Percentiles rank a stretch among this genome's conserved stretches.
Evolutionary conservation across 2,113 vertebrate genomes (phyloP).

Genomic region (Oreochromis aureus): DNA sequence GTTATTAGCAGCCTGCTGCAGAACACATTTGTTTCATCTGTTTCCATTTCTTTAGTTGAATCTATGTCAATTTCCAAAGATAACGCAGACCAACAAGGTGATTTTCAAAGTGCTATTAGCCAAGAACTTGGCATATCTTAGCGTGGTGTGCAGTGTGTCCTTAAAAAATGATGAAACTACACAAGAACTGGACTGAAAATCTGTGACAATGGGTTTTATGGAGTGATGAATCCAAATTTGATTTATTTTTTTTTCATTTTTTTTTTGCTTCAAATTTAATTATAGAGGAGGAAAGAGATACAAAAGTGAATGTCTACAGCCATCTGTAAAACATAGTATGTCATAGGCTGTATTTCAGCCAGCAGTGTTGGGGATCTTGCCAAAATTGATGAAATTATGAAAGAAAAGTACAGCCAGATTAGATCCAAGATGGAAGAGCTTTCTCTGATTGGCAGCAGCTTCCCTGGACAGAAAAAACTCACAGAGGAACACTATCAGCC

Average conservation of each 20-base stretch:
- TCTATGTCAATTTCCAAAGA: not conserved
- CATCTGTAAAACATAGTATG: not conserved
- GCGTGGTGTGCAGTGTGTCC: not conserved
- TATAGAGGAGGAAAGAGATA: not conserved
- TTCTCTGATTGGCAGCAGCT: not conserved
- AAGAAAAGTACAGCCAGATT: not conserved
- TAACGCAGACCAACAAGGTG: not conserved
- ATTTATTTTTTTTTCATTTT: no score
- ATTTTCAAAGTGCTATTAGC: not conserved
- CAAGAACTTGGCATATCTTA: accelerated
- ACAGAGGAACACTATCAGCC: not conserved
- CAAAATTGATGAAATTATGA: not conserved
- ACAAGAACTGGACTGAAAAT: not conserved
- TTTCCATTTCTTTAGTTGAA: not conserved
- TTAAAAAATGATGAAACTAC: not conserved
- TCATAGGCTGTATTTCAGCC: not conserved
- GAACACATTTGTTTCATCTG: not conserved
- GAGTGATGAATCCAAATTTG: not conserved
- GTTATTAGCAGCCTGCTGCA: not conserved
- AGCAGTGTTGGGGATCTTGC: not conserved
- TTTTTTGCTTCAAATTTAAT: not conserved
- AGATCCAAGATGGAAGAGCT: not conserved
- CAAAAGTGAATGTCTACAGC: not conserved
- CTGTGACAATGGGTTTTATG: not conserved
- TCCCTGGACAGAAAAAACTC: not conserved